phyloP scores from a whole-genome alignment of 2,113 vertebrate species.

The Albula glossodonta region DNA sequence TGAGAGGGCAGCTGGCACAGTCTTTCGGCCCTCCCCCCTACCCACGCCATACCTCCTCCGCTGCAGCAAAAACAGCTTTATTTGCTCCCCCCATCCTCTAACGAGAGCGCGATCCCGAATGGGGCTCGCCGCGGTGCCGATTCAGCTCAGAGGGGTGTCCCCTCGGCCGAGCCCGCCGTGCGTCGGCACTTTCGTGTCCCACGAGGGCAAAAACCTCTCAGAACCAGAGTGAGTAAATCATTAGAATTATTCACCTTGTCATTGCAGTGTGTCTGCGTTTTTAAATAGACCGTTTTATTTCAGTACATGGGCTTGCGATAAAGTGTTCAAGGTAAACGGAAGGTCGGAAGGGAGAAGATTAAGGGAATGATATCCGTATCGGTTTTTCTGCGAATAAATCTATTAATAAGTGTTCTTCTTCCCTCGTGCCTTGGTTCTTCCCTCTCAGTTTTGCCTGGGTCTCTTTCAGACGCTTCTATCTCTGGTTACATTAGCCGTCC shows the following conservation, averaged over 20 bases:
- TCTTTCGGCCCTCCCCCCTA: conserved; percentile 28
- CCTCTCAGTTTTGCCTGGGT: not conserved
- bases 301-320: not conserved
- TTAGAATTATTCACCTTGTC: not conserved
- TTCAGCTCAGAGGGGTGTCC: not conserved
- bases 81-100: not conserved
- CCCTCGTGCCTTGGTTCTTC: not conserved
- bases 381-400: not conserved
- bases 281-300: not conserved
- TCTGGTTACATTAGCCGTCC: not conserved
- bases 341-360: not conserved
- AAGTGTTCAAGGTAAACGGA: not conserved
- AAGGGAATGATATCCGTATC: not conserved
- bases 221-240: not conserved
- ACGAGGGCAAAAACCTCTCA: not conserved
- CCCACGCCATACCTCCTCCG: conserved; percentile 41
- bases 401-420: not conserved
- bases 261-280: not conserved
- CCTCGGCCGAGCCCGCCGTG: not conserved
- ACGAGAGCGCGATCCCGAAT: too few relatives aligned
- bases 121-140: too few relatives aligned
- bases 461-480: not conserved
- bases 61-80: conserved; percentile 36
- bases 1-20: conserved; percentile 43
- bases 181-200: not conserved